Base-by-base conservation (phyloP, 2,797 vertebrate species). In the Bradypodion ventrale region DNA sequence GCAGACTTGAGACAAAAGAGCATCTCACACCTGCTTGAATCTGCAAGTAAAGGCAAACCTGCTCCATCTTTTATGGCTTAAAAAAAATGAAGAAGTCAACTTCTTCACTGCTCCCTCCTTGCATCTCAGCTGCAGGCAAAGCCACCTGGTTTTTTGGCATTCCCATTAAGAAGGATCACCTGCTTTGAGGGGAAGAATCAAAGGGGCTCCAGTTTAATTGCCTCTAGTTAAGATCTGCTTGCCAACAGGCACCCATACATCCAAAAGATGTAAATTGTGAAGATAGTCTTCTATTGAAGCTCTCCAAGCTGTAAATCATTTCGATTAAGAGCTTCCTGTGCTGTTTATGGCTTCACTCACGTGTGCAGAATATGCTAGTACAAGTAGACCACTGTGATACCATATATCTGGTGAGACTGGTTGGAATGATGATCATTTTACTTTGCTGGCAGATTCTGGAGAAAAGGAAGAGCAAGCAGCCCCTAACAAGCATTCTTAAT, bases 91-190 rank as follows among this genome's bases (percentile, higher is more conserved):
- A 72, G 23, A 56, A 56, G 23, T 5, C 8, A 40, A 44, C 37
- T n/a, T 9, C 35, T 27, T 13, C 70, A 32, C 35, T 49, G 69
- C 60, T 23, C 19, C 37, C 35, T 79, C 32, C 78, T 37, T 40
- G 25, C 27, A 46, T 62, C 63, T 69, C 40, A 49, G 73, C 78
- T 80, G 73, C 65, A 81, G 84, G 84, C 73, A 35, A 49, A 62
- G 29, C 52, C 84, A 85, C 84, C 84, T 85, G 84, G 76, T 65
- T 78, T 65, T 78, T 8, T 73, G 52, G 37, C 19, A 60, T 62
- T 44, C n/a, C 16, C 32, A 25, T 65, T 69, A 25, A 69, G 29
- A 42, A 9, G 46, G 63, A 59, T 44, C 52, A 25, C 32, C 65
- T 76, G n/a, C 73, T 68, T 75, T 32, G 8, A 70, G 65, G 42